Conservation (phyloP, 2,113 vertebrate genomes). For the Mugil cephalus region DNA sequence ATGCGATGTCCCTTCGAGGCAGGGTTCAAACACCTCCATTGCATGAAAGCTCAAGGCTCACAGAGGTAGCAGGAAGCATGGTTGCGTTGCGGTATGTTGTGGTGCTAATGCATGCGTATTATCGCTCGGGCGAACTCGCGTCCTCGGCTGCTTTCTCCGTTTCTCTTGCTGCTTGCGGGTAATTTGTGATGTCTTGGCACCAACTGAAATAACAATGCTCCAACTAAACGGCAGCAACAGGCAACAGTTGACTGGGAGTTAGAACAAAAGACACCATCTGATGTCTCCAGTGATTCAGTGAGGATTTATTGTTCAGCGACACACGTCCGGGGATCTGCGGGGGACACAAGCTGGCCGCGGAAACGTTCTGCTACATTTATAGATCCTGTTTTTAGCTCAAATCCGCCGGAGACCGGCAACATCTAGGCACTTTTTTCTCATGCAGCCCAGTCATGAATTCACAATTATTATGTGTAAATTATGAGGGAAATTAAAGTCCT, state of each 20-base stretch:
- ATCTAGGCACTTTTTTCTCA: not conserved
- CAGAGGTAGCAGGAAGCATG: not conserved
- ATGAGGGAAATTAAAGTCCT: too few species aligned
- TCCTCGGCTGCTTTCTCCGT: constrained; percentile 16
- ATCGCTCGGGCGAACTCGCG: not conserved
- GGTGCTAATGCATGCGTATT: not conserved
- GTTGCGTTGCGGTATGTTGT: constrained; percentile 4
- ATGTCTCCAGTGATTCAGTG: constrained; percentile 32
- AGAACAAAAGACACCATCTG: constrained; percentile 26
- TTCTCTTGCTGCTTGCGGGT: not conserved
- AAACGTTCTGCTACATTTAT: constrained; percentile 18
- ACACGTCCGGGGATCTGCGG: constrained; percentile 2
- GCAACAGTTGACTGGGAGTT: constrained; percentile 20
- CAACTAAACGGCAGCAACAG: constrained; percentile 19
- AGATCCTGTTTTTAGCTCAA: constrained; percentile 3
- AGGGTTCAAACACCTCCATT: constrained; percentile 42
- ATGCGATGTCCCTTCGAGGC: constrained; percentile 45
- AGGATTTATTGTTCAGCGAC: constrained; percentile 29
- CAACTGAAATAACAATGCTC: constrained; percentile 15
- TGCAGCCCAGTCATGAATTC: too few species aligned
- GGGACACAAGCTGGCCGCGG: not conserved
- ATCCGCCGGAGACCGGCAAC: not conserved
- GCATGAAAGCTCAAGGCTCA: constrained; percentile 3
- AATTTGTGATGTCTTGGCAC: constrained; percentile 20
- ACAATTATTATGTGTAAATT: too few species aligned